Evolutionary conservation across 2,113 vertebrate genomes (phyloP), one percentile per base, ranked within the genome.

Genomic region (Platichthys stellatus): DNA sequence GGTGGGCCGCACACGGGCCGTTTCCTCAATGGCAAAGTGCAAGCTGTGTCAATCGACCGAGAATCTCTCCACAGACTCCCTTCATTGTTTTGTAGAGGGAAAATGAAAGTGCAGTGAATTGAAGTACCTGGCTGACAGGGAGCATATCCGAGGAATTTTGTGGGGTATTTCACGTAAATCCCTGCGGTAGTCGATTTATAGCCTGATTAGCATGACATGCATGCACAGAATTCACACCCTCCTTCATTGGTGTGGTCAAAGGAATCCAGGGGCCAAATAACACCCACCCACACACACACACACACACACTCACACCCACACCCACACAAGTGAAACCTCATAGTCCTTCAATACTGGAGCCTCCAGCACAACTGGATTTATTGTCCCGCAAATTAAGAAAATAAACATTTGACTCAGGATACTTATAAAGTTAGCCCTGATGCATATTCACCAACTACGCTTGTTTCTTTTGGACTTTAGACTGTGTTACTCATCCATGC

Each of bases 141-240:
- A 12, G 86, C 84, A 1, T 60, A 89, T 84, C 68, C 40, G 0
- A 76, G 62, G 87, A 88, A 89, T 90, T 85, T 65, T 43, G 70
- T 80, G 76, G 83, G 18, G 23, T 56, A 75, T 26, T 54, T 5
- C 53, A 67, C 6, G 21, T 69, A 77, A 86, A 91, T 86, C 80
- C 77, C 77, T 12, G 1, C 3, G 15, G 81, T 77, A 64, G 73
- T 78, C 8, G 5, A 64, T 82, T 73, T 67, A 62, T 63, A 63
- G 66, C 63, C 58, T 31, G 61, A 86, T 87, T 87, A 92, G 76
- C 77, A 86, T 62, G 78, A 79, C 80, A 90, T 67, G 76, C 84
- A 86, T 84, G 80, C 61, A 28, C 65, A 85, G 84, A 92, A 84
- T 90, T 88, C 84, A 86, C 92, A 89, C 86, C 84, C 24, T 12